Base-by-base conservation (phyloP, 2,888 invertebrate species). In the Lepidocyrtinus sp. region DNA sequence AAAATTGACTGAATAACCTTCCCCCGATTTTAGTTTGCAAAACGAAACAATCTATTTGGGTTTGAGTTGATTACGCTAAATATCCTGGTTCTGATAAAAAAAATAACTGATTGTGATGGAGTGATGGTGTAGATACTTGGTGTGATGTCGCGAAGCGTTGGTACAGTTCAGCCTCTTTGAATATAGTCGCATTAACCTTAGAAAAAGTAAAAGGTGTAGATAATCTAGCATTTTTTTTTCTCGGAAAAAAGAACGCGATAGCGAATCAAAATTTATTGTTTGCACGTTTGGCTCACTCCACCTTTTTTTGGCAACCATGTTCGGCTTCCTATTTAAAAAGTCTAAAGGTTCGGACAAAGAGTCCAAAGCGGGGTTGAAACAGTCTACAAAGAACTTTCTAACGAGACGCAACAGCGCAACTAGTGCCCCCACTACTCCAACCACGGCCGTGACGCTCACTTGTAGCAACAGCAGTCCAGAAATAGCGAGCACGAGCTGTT, bases 241-340 rank as follows among this genome's bases (percentile, higher is more conserved):
- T 24, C 22, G 21, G 55, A 72, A 61, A 19, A 19, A 68, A 61
- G 46, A 45, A 64, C 64, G 64, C 9, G 22, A 21, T n/a, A n/a
- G n/a, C n/a, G 36, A 36, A 36, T 36, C 36, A 62, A 62, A 62
- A 73, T 79, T 73, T 79, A 79, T 79, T 79, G 79, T 74, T 79
- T 74, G 59, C 79, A 74, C 74, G 79, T 79, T 79, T 74, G 45
- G 61, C 65, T 45, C 15, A 15, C 7, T 21, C 62, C 19, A 36
- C 26, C 36, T 9, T 70, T 71, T 75, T 71, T 75, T 81, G 81
- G 76, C 76, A 75, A 75, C 65, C 65, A 86, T 86, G 86, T 86
- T 86, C 82, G 86, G 86, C 26, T 86, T 86, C 76, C 64, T 86
- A 26, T 86, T 86, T 67, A 85, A 84, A 76, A 84, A 82, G 69